These are phyloP conservation scores for Drosophila rhopaloa DNA, from an alignment of 1,140 invertebrate genomes.

Conservation along the genomic window DNA sequence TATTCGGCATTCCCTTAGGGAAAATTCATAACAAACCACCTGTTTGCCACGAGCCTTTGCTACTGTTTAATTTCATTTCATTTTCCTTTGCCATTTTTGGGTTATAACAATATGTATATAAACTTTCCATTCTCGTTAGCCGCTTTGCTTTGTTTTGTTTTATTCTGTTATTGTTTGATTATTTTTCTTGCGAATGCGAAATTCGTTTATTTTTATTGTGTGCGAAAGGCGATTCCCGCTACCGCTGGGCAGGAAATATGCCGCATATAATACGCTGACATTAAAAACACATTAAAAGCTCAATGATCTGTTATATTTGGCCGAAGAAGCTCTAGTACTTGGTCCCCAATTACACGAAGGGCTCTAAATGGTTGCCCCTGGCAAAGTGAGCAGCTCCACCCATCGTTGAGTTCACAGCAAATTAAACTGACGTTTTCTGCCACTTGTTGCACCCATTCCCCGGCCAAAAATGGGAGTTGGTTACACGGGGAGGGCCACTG, in stretches of 20 bases:
- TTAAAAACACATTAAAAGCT: conserved; percentile 80
- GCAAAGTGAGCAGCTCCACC: conserved; percentile 22
- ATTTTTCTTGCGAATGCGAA: conserved; percentile 56
- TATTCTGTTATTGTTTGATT: conserved; percentile 64
- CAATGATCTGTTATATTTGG: conserved; percentile 74
- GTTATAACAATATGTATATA: conserved; percentile 57
- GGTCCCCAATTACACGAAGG: conserved; percentile 24
- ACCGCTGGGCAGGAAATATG: conserved; percentile 54
- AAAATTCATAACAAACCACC: conserved; percentile 20
- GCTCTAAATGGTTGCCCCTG: conserved; percentile 1
- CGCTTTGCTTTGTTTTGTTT: conserved; percentile 55
- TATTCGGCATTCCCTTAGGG: neutral
- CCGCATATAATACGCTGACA: conserved; percentile 61
- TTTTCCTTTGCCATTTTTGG: conserved; percentile 37
- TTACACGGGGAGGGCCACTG: neutral
- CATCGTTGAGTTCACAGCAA: conserved; percentile 56
- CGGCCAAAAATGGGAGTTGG: conserved; percentile 9
- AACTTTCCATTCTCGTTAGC: conserved; percentile 56
- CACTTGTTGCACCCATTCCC: conserved; percentile 63
- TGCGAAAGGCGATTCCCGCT: conserved; percentile 16
- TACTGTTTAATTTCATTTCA: conserved; percentile 24
- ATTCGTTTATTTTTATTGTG: conserved; percentile 50
- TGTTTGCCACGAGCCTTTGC: conserved; percentile 15
- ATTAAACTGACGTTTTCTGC: conserved; percentile 63
- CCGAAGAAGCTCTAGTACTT: conserved; percentile 6